A percentile compares a stretch with the other conserved stretches of the same genome.
These are phyloP conservation scores for Clarias gariepinus DNA, from an alignment of 2,113 vertebrate species.

Conservation along the genomic window DNA sequence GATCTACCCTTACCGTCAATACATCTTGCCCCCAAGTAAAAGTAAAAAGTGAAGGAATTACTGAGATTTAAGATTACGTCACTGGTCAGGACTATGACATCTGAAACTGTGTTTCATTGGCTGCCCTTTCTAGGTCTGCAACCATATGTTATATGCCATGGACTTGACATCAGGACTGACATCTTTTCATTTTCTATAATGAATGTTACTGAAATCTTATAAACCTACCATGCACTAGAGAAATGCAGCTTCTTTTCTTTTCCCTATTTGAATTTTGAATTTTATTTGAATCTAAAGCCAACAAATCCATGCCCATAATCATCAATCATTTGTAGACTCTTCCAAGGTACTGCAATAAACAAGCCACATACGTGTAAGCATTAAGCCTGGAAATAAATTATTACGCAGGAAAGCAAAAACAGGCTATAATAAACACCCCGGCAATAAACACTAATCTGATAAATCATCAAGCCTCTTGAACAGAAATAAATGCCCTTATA, in stretches of 20 bases:
- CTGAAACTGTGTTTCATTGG: conserved; percentile 13
- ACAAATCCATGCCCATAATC: neutral
- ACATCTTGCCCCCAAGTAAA: neutral
- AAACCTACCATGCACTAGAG: neutral
- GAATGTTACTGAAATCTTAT: neutral
- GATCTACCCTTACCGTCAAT: neutral
- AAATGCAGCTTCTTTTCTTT: neutral
- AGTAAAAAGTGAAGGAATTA: neutral
- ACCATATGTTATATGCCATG: conserved; percentile 19
- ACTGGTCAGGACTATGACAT: conserved; percentile 17
- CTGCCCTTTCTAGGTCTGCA: conserved; percentile 19
- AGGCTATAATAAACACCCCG: neutral
- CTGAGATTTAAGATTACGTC: conserved; percentile 21
- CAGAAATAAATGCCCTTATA: neutral
- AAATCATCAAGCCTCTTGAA: neutral
- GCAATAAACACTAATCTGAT: neutral
- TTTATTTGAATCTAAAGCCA: neutral
- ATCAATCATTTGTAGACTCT: neutral
- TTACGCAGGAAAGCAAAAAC: conserved; percentile 32
- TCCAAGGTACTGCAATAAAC: neutral
- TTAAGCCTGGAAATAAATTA: neutral
- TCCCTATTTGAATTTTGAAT: neutral
- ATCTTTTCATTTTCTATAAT: neutral
- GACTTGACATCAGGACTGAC: conserved; percentile 27
- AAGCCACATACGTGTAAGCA: neutral